These are phyloP conservation scores for Macrotis lagotis DNA, from an alignment of 2,113 vertebrate genomes.

Conservation along the genomic window DNA sequence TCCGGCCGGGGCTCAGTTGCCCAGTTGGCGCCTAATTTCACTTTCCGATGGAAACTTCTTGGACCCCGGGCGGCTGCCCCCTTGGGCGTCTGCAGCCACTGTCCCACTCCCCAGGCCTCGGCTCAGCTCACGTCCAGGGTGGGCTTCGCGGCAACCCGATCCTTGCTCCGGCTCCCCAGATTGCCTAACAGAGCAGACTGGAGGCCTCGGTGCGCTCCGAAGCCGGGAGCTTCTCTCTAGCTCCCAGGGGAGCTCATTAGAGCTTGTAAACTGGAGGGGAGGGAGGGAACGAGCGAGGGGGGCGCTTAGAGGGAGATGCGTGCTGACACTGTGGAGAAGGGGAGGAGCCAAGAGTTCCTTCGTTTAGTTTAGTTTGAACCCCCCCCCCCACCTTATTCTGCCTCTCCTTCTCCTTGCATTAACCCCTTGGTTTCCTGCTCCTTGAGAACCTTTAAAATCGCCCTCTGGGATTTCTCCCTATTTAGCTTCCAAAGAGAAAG, in stretches of 20 bases:
- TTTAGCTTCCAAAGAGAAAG: not conserved
- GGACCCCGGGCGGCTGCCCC: not conserved
- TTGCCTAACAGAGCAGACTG: not conserved
- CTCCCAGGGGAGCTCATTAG: slow-evolving; percentile 75
- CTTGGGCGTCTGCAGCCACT: not conserved
- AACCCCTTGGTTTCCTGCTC: slow-evolving; percentile 61
- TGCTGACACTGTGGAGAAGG: slow-evolving; percentile 62
- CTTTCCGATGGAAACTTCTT: not conserved
- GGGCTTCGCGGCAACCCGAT: not conserved
- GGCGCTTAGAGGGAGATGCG: not conserved
- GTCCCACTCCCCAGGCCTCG: not conserved
- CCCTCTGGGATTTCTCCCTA: not conserved
- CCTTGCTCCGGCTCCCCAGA: slow-evolving; percentile 21
- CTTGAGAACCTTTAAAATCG: not conserved
- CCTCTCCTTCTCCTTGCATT: slow-evolving; percentile 44
- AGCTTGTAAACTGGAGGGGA: slow-evolving; percentile 65
- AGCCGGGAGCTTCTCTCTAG: not conserved
- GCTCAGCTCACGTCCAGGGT: not conserved
- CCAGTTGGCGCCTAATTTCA: not conserved
- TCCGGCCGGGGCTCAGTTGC: not conserved
- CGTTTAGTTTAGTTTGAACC: slow-evolving; percentile 15
- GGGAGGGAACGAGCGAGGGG: slow-evolving; percentile 14
- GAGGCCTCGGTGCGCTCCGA: not conserved
- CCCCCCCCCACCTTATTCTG: not conserved
- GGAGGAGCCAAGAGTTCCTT: slow-evolving; percentile 51